phyloP scores from a whole-genome alignment of 2,797 vertebrate species.

The Gastrophryne carolinensis region DNA sequence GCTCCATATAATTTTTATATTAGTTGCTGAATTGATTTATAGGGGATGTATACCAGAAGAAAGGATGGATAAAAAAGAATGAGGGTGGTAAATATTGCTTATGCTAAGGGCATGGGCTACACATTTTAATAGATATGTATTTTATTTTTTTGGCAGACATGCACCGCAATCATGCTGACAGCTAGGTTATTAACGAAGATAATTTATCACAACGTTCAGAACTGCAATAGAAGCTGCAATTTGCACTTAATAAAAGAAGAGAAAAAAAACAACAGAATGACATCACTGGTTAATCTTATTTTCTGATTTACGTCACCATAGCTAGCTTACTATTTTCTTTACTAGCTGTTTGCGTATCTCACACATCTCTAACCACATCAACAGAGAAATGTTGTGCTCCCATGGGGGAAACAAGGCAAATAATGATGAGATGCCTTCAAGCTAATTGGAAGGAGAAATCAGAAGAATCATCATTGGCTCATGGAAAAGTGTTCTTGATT shows the following conservation, averaged over 20 bases:
- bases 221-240: constrained; percentile 13
- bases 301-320: constrained; percentile 39
- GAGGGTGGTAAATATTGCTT: too few species aligned
- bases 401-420: constrained; percentile 9
- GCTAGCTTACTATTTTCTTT: constrained; percentile 32
- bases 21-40: too few species aligned
- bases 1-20: too few species aligned
- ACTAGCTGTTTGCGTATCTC: constrained; percentile 4
- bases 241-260: constrained; percentile 12
- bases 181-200: constrained; percentile 5
- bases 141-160: too few species aligned
- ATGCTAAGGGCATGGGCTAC: too few species aligned
- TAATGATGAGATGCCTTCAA: constrained; percentile 37
- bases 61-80: too few species aligned
- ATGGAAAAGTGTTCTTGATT: background rate
- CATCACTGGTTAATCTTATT: constrained; percentile 44
- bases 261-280: constrained; percentile 8
- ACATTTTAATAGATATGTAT: too few species aligned
- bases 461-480: constrained; percentile 11
- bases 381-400: constrained; percentile 20
- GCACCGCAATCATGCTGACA: background rate
- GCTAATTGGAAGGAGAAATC: constrained; percentile 22
- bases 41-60: too few species aligned
- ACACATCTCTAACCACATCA: constrained; percentile 44
- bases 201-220: constrained; percentile 14